Evolutionary conservation across 2,113 vertebrate species (phyloP).

Genomic region (Oryzias curvinotus): DNA sequence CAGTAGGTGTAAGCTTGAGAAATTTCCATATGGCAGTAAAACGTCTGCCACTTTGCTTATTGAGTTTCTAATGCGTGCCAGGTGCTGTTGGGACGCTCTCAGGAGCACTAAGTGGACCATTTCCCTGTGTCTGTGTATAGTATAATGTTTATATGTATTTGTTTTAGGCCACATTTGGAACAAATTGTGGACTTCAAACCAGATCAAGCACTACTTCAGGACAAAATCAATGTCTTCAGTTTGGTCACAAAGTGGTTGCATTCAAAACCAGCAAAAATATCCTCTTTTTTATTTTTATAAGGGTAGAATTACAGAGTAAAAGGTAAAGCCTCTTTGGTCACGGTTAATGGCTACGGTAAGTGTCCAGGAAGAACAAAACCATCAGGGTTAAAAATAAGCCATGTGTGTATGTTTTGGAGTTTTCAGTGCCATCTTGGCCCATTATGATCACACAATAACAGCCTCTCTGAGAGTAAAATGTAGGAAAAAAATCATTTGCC

Average conservation of each 20-base stretch:
- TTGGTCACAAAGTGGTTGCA: conserved; percentile 17
- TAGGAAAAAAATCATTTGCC: conserved; percentile 38
- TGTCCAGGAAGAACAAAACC: conserved; percentile 6
- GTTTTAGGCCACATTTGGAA: conserved; percentile 41
- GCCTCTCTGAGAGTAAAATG: conserved; percentile 38
- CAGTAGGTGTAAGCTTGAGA: conserved; percentile 70
- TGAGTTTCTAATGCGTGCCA: conserved; percentile 80
- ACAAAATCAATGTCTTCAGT: conserved; percentile 22
- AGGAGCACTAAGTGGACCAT: conserved; percentile 32
- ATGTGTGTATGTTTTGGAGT: conserved; percentile 9
- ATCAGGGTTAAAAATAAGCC: conserved; percentile 11
- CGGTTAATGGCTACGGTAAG: conserved; percentile 19
- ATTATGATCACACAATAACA: conserved; percentile 14
- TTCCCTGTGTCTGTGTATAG: conserved; percentile 26
- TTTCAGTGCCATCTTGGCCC: conserved; percentile 1
- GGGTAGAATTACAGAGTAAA: conserved; percentile 36
- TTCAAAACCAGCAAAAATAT: conserved; percentile 14
- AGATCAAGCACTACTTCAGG: conserved; percentile 24
- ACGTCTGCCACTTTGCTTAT: conserved; percentile 82
- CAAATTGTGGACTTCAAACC: conserved; percentile 44
- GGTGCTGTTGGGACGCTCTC: conserved; percentile 57
- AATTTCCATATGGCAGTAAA: conserved; percentile 80
- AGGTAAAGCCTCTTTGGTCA: conserved; percentile 22
- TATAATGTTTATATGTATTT: conserved; percentile 36
- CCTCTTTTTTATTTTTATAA: conserved; percentile 1